Evolutionary conservation across 2,113 vertebrate species (phyloP).

Genomic region (Chiloscyllium plagiosum): DNA sequence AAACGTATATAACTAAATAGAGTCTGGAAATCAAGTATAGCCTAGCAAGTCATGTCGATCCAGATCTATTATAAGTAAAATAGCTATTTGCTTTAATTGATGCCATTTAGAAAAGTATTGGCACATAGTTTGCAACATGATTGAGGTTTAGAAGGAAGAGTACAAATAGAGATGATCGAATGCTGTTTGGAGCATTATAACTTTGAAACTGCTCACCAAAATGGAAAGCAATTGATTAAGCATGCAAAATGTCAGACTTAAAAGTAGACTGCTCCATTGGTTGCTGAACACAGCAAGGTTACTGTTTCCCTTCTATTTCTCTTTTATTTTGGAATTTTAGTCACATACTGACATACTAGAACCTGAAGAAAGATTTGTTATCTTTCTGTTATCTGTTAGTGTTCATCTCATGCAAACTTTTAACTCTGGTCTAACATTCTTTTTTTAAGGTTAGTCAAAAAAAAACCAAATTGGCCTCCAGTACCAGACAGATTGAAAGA

Average conservation of each 20-base stretch:
- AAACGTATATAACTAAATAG: neutral
- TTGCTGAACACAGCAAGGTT: neutral
- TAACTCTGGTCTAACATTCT: neutral
- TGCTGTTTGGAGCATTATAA: neutral
- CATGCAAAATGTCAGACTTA: neutral
- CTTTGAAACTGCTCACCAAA: neutral
- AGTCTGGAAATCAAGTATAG: neutral
- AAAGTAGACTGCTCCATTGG: neutral
- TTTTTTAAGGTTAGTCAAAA: neutral
- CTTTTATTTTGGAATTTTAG: neutral
- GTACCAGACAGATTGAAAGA: neutral
- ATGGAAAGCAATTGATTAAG: neutral
- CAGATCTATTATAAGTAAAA: neutral
- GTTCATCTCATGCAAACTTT: neutral
- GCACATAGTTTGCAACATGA: neutral
- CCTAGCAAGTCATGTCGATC: neutral
- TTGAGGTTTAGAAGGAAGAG: neutral
- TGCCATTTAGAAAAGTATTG: neutral
- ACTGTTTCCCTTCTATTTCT: neutral
- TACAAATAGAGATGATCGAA: neutral
- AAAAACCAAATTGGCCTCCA: neutral
- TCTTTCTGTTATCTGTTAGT: neutral
- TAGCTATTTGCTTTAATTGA: neutral
- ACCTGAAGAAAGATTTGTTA: no score
- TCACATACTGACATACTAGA: neutral